Evolutionary conservation across 2,113 vertebrate genomes (phyloP), one percentile per base, ranked within the genome.

Genomic region (Plectropomus leopardus): DNA sequence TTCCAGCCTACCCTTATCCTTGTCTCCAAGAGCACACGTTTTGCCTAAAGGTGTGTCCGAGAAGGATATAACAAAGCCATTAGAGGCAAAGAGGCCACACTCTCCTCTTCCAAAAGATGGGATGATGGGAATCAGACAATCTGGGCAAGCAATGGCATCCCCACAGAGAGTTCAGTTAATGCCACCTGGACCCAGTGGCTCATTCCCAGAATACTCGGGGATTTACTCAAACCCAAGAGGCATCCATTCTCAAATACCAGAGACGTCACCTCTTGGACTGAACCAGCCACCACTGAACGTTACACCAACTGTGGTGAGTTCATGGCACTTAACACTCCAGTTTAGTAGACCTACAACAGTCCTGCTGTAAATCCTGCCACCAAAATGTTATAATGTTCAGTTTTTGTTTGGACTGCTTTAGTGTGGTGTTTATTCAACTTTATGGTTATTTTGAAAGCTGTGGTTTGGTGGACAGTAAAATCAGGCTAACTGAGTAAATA

Each of bases 121-220:
- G 34, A 95, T 98, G 50, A 95, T 98, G 72, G 95, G 94, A 0
- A 97, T 98, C 65, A 95, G 96, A 54, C 94, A 96, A 4, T 60
- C 93, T 3, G 89, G 90, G 26, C 76, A 89, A 59, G 88, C 93
- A 36, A 93, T 97, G 2, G 83, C 98, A 13, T 95, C 95, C 59
- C 97, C 98, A 0, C 97, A 99, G 0, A 96, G 97, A 30, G 97
- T 97, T 21, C 96, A 96, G 83, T 94, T 98, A 3, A 96, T 99
- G 86, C 93, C 96, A 58, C 94, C 96, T 0, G 94, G 93, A 70
- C 69, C 96, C 0, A 94, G 96, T 28, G 94, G 96, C 63, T 93
- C 97, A 42, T 99, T 97, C 44, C 92, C 96, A 0, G 98, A 99
- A 61, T 99, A 99, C 66, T 86, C 96, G 0, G 88, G 91, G 0